Evolutionary conservation across 1,140 invertebrate species (phyloP), one percentile per base, ranked within the genome.

Genomic region (Penaeus vannamei): DNA sequence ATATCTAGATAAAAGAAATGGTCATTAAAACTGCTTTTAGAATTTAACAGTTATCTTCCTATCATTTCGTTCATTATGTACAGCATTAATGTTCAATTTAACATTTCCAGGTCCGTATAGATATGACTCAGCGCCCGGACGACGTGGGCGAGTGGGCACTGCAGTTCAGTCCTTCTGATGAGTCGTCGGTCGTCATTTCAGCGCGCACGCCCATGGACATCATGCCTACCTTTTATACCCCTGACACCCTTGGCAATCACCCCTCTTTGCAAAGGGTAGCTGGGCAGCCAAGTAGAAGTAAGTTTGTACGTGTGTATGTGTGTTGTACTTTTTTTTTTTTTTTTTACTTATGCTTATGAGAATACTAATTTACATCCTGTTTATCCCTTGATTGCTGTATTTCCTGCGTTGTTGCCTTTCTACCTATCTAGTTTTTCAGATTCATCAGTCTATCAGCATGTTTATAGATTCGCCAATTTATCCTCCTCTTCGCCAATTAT

Each of bases 61-160:
- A 1, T 10, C 32, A 32, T 76, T 19, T 76, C 19, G 1, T 2
- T 26, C 19, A 5, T 32, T 8, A 76, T 29, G 7, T 36, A 76
- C 10, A 32, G 32, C 22, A 8, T 19, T 19, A 19, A 76, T 8
- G 32, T 3, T 32, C n/a, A 76, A 20, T 19, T 0, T 32, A 19
- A 76, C 36, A 26, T 8, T 19, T 76, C 36, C 14, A 89, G 87
- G 82, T 64, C 29, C 87, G 87, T 0, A 46, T 89, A 32, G 79
- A 89, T 72, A 46, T 80, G 60, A 36, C 81, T 14, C 81, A 89
- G 29, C 69, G 36, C 7, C 62, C 17, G 14, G 22, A 61, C 12
- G 82, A 84, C 17, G n/a, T 84, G 20, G 87, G 87, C 32, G 82
- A 84, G 42, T 89, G 87, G 87, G 85, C 87, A 0, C 64, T 89